Percentiles rank a stretch among this genome's conserved stretches.
Conservation (phyloP, 2,888 invertebrate species). For the Opisthograptis luteolata region DNA sequence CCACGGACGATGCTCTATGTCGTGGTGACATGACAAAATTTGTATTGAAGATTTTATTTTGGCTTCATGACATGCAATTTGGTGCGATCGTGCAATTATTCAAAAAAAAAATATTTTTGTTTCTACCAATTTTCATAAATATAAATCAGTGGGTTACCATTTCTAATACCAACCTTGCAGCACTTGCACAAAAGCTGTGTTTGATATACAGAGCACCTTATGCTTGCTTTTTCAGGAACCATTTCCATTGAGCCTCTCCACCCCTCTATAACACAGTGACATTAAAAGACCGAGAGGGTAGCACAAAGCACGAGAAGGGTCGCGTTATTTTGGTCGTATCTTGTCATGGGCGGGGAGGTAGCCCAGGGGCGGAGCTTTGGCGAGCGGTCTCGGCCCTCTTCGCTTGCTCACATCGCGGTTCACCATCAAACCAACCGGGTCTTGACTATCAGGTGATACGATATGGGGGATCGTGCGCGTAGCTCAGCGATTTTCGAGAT, state of each 20-base stretch:
- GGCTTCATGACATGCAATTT: no score
- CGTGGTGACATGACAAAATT: no score
- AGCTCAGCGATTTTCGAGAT: conserved; percentile 48
- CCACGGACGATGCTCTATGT: no score
- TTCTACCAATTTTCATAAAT: no score
- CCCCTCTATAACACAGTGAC: background rate
- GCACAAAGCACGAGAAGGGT: conserved; percentile 6
- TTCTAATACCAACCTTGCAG: background rate
- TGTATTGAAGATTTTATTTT: no score
- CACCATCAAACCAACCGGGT: background rate
- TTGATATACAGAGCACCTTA: background rate
- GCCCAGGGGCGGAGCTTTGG: conserved; percentile 29
- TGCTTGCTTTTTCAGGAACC: background rate
- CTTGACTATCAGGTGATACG: conserved; percentile 10
- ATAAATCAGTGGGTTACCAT: no score
- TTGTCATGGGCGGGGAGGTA: conserved; percentile 26
- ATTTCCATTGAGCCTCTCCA: conserved; percentile 14
- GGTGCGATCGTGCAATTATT: no score
- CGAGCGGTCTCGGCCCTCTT: conserved; percentile 14
- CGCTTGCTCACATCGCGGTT: conserved; percentile 3
- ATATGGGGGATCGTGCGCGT: conserved; percentile 14
- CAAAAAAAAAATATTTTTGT: no score
- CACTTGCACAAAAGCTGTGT: background rate
- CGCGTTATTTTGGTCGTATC: conserved; percentile 21
- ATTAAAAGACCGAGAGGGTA: background rate